phyloP scores from a whole-genome alignment of 2,888 invertebrate genomes.

The Girardia tigrina region DNA sequence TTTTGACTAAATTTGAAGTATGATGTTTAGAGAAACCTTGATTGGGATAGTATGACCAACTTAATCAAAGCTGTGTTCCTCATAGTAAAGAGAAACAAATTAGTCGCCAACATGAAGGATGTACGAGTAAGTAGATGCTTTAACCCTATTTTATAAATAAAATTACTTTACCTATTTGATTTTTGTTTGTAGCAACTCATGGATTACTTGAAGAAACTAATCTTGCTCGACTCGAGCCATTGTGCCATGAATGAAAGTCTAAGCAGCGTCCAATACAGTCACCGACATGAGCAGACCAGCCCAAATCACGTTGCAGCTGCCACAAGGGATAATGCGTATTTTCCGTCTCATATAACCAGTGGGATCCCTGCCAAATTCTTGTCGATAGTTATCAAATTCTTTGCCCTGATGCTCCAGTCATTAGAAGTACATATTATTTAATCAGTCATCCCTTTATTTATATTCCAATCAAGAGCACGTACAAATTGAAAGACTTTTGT shows the following conservation, averaged over 20 bases:
- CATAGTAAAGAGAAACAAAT: conserved; percentile 78
- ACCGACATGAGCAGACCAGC: conserved; percentile 34
- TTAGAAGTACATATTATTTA: conserved; percentile 59
- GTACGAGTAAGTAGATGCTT: conserved; percentile 46
- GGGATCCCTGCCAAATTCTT: conserved; percentile 61
- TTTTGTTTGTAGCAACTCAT: not conserved
- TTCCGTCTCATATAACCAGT: conserved; percentile 56
- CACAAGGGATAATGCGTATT: conserved; percentile 52
- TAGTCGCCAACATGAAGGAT: conserved; percentile 76
- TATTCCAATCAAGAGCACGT: conserved; percentile 19
- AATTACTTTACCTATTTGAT: too few species aligned
- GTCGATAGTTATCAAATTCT: conserved; percentile 80
- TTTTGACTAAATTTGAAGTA: too few species aligned
- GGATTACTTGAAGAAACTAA: conserved; percentile 31
- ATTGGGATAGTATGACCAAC: conserved; percentile 90
- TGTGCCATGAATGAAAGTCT: conserved; percentile 40
- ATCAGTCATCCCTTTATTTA: not conserved
- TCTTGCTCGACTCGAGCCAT: conserved; percentile 26
- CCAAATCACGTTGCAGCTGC: conserved; percentile 18
- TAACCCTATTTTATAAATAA: too few species aligned
- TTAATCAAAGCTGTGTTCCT: conserved; percentile 83
- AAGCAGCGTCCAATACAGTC: conserved; percentile 39
- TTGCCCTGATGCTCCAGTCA: conserved; percentile 83
- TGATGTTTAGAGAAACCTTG: conserved; percentile 68
- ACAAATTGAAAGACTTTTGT: conserved; percentile 34